Evolutionary conservation across 2,888 invertebrate species (phyloP).

Genomic region (Lithophane socia): DNA sequence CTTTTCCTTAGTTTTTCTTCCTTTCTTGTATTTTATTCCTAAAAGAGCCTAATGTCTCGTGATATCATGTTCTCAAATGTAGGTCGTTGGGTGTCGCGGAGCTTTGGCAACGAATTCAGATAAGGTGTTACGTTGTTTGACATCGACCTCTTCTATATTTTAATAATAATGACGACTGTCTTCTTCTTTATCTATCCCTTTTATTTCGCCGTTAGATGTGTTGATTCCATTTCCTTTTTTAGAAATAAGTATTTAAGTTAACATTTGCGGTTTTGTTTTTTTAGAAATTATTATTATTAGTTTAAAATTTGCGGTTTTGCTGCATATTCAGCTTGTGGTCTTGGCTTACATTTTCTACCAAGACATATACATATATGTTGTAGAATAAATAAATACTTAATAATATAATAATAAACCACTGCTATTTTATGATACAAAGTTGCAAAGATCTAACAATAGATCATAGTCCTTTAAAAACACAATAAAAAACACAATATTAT

Average conservation of each 20-base stretch:
- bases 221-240: not conserved
- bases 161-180: conserved; percentile 33
- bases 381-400: not conserved
- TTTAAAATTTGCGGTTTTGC: not conserved
- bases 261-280: not conserved
- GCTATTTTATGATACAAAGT: not conserved
- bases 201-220: not conserved
- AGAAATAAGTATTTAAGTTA: no score
- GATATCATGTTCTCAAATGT: conserved; percentile 48
- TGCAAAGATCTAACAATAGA: not conserved
- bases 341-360: not conserved
- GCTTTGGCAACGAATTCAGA: conserved; percentile 49
- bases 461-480: not conserved
- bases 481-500: not conserved
- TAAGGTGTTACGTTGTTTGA: conserved; percentile 51
- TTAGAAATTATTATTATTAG: no score
- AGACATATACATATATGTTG: no score
- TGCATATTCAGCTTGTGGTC: not conserved
- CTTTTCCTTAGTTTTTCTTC: not conserved
- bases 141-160: conserved; percentile 51
- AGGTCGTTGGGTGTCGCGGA: conserved; percentile 39
- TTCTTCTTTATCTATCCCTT: conserved; percentile 21
- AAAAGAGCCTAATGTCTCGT: conserved; percentile 32
- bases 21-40: conserved; percentile 34
- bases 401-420: no score